Base-by-base conservation (phyloP, 2,888 invertebrate species). In the Drosophila pegasa region DNA sequence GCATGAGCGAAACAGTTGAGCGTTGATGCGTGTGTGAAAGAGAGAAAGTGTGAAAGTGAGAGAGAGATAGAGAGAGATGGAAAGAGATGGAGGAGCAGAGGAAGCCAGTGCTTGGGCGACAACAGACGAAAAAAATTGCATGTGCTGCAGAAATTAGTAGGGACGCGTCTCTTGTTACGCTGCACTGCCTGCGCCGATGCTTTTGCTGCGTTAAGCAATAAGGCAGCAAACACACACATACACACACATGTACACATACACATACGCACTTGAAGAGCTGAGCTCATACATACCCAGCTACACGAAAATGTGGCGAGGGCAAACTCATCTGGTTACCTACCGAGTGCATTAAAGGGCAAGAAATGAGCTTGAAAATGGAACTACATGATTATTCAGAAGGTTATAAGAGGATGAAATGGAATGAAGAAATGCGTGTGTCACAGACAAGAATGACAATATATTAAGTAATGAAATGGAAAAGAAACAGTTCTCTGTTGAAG, bases 141-240 rank as follows among this genome's bases (percentile, higher is more conserved):
- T 70, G 83, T 72, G 81, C 84, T 78, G 83, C 87, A 83, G 60
- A 83, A 83, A 83, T 83, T 83, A 83, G 88, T 87, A 75, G 60
- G 63, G 63, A 75, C 62, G 66, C 66, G 59, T 58, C 57, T 66
- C 66, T 60, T 71, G 72, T 80, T 83, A 47, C 65, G 65, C 83
- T 75, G 71, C 69, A 63, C 47, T 58, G 72, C 58, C 47, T 62
- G 56, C 48, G 64, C 37, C 74, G 62, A 67, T 74, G 84, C 78
- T 87, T 83, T 77, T 83, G 87, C 87, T 87, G 87, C 77, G 83
- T 83, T 84, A 78, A 87, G 81, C 87, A 87, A 84, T 84, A 85
- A 76, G 66, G 74, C 73, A 59, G 45, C 55, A 45, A 27, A 27
- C 40, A 29, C 48, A 37, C 33, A 41, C 16, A 22, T 38, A 37